These are phyloP conservation scores for Stenotaenia linearis DNA, from an alignment of 2,888 invertebrate genomes.

Conservation along the genomic window DNA sequence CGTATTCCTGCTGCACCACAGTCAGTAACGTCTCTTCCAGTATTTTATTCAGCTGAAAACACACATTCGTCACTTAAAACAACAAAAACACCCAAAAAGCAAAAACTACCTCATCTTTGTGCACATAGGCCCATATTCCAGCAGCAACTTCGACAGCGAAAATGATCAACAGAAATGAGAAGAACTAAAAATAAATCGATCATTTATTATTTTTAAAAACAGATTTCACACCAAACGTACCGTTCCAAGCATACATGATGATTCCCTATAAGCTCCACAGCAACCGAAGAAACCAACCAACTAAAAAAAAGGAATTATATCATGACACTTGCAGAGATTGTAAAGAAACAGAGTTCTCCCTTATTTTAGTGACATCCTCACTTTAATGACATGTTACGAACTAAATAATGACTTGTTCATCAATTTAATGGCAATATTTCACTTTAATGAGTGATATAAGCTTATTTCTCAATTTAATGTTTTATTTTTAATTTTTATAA, in stretches of 20 bases:
- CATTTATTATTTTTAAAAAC: background rate
- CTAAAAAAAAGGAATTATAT: constrained; percentile 24
- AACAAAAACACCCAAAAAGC: too few species aligned
- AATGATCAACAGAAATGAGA: constrained; percentile 67
- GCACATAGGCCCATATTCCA: constrained; percentile 69
- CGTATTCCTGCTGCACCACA: constrained; percentile 61
- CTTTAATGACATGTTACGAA: too few species aligned
- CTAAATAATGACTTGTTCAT: too few species aligned
- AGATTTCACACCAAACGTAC: constrained; percentile 58
- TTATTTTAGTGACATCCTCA: too few species aligned
- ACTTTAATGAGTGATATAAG: too few species aligned
- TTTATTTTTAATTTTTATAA: too few species aligned
- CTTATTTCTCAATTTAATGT: too few species aligned
- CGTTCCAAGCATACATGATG: constrained; percentile 67
- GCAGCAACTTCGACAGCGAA: constrained; percentile 72
- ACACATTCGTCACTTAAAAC: background rate
- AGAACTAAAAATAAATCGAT: constrained; percentile 57
- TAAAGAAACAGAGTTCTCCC: too few species aligned
- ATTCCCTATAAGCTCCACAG: constrained; percentile 72
- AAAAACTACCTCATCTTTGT: constrained; percentile 53
- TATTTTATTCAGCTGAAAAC: constrained; percentile 57
- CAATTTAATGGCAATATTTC: too few species aligned
- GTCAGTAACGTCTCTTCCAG: constrained; percentile 59
- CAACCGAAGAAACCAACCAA: constrained; percentile 72
- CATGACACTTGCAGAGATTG: too few species aligned